Evolutionary conservation across 1,140 invertebrate species (phyloP).

Genomic region (Matsumurasca onukii): DNA sequence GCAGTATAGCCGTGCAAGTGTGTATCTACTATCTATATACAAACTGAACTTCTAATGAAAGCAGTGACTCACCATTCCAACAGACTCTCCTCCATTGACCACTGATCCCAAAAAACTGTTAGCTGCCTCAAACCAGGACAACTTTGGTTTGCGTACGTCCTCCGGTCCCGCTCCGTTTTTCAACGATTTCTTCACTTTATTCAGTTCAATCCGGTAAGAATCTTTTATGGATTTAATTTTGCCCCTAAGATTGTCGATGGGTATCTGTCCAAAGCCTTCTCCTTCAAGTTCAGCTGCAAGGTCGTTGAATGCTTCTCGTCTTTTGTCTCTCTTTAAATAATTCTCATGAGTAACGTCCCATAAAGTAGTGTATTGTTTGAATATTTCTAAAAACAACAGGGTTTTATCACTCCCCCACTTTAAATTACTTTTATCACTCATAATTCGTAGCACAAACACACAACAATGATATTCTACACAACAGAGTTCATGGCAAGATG

Average conservation of each 20-base stretch:
- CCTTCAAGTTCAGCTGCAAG: slow-evolving; percentile 26
- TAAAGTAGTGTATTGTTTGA: slow-evolving; percentile 30
- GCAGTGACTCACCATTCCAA: too few species aligned
- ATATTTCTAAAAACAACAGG: slow-evolving; percentile 27
- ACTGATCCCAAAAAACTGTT: slow-evolving; percentile 14
- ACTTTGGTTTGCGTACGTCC: slow-evolving; percentile 36
- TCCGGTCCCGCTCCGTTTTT: slow-evolving; percentile 30
- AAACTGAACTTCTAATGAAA: too few species aligned
- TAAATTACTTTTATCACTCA: too few species aligned
- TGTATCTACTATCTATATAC: too few species aligned
- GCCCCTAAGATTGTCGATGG: slow-evolving; percentile 20
- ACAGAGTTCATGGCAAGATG: too few species aligned
- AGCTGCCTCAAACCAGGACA: slow-evolving; percentile 34
- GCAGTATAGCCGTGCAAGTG: too few species aligned
- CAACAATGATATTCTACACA: too few species aligned
- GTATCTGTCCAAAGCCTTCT: slow-evolving; percentile 9
- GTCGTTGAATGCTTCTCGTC: slow-evolving; percentile 21
- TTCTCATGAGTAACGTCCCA: slow-evolving; percentile 28
- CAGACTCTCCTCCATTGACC: slow-evolving; percentile 5
- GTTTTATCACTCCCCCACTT: slow-evolving; percentile 22
- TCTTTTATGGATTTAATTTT: slow-evolving; percentile 34
- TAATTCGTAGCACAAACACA: too few species aligned
- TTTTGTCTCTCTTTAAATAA: slow-evolving; percentile 31
- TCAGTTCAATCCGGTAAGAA: slow-evolving; percentile 18
- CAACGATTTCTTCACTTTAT: slow-evolving; percentile 21